These are phyloP conservation scores for Asbolus verrucosus DNA, from an alignment of 1,140 invertebrate species.

Conservation along the genomic window DNA sequence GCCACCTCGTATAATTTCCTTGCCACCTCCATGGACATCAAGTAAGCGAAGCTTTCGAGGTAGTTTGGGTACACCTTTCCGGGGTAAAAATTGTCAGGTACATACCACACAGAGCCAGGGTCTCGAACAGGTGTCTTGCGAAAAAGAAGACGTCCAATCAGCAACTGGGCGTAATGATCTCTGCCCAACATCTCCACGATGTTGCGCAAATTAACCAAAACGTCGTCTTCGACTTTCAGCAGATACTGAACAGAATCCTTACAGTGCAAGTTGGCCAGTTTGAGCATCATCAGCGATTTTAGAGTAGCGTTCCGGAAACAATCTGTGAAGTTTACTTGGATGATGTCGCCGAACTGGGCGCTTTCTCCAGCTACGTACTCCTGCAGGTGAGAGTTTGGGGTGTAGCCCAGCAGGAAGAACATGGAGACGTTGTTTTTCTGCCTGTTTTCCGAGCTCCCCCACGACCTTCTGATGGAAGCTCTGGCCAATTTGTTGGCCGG, in stretches of 20 bases:
- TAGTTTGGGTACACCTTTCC: constrained; percentile 83
- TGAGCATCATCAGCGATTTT: constrained; percentile 89
- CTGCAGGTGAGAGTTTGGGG: too few species aligned
- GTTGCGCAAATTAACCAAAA: constrained; percentile 81
- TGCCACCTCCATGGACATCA: constrained; percentile 78
- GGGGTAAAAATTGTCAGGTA: constrained; percentile 84
- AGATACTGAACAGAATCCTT: constrained; percentile 71
- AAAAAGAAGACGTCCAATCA: constrained; percentile 81
- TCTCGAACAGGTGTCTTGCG: constrained; percentile 78
- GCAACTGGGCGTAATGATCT: constrained; percentile 66
- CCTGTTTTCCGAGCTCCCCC: too few species aligned
- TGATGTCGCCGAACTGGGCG: constrained; percentile 90
- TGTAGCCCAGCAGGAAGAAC: too few species aligned
- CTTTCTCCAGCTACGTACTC: too few species aligned
- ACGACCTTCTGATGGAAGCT: too few species aligned
- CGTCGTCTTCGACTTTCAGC: constrained; percentile 88
- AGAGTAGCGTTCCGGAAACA: constrained; percentile 93
- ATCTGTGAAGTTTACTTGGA: constrained; percentile 91
- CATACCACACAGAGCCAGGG: constrained; percentile 81
- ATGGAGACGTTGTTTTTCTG: too few species aligned
- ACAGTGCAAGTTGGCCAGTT: constrained; percentile 80
- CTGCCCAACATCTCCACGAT: constrained; percentile 62
- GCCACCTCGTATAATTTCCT: constrained; percentile 76
- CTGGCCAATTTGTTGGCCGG: too few species aligned
- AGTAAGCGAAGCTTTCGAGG: constrained; percentile 87